A percentile compares a stretch with the other conserved stretches of the same genome.
Conservation (phyloP, 2,113 vertebrate genomes). For the Otis tarda region DNA sequence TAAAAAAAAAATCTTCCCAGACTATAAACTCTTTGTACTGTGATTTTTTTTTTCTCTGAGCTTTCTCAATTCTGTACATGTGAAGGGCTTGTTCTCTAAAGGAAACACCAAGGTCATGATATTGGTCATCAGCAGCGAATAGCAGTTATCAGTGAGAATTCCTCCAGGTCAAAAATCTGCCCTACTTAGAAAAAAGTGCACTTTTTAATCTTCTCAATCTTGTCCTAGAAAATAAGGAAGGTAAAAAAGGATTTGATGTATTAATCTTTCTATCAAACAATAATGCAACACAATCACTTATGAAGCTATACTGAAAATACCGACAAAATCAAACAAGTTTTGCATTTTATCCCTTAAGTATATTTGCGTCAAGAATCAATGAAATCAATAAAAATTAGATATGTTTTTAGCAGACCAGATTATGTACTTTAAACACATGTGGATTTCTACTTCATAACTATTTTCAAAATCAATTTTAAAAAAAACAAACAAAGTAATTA, state of each 20-base stretch:
- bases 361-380: background rate
- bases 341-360: background rate
- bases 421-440: background rate
- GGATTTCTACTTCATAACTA: background rate
- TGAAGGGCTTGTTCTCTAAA: background rate
- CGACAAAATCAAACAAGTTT: background rate
- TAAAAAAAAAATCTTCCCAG: background rate
- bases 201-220: background rate
- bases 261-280: background rate
- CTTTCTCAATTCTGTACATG: background rate
- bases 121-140: background rate
- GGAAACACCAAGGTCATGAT: background rate
- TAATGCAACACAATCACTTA: background rate
- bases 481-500: background rate
- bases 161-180: background rate
- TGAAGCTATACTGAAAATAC: background rate
- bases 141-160: background rate
- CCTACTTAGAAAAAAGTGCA: background rate
- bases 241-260: accelerated
- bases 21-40: background rate
- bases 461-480: background rate
- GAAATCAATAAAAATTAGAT: background rate
- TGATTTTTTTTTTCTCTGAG: background rate
- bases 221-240: background rate
- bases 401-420: background rate